Percentiles rank a stretch among this genome's conserved stretches.
Evolutionary conservation across 1,140 invertebrate genomes (phyloP).

Genomic region (Copidosoma floridanum): DNA sequence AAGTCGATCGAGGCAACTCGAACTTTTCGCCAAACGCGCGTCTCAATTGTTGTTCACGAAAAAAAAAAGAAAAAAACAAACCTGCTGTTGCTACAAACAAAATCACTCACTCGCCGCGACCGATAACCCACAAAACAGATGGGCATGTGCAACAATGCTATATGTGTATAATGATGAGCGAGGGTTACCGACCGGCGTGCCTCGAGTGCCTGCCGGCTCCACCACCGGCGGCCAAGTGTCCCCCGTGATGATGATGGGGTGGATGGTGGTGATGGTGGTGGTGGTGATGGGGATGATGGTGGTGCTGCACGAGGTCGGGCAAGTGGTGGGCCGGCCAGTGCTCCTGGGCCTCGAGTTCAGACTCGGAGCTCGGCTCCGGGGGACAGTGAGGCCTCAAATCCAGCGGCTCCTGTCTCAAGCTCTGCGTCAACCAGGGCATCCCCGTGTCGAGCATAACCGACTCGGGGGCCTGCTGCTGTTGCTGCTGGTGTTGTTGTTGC

Average conservation of each 20-base stretch:
- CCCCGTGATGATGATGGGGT: neutral
- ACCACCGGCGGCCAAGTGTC: too few relatives aligned
- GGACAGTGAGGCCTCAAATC: conserved; percentile 74
- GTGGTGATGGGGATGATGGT: too few relatives aligned
- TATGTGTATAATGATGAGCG: neutral
- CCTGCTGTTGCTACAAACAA: too few relatives aligned
- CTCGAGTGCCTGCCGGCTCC: conserved; percentile 38
- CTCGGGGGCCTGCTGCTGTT: conserved; percentile 40
- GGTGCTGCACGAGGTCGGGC: conserved; percentile 30
- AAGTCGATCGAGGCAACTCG: too few relatives aligned
- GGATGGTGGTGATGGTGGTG: conserved; percentile 37
- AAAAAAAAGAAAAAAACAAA: too few relatives aligned
- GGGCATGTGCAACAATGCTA: neutral
- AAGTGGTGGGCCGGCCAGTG: conserved; percentile 39
- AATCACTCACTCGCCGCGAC: too few relatives aligned
- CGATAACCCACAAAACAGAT: too few relatives aligned
- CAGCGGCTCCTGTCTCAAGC: conserved; percentile 71
- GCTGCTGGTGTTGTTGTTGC: conserved; percentile 30
- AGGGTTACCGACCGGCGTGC: conserved; percentile 44
- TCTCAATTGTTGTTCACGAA: too few relatives aligned
- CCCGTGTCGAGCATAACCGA: conserved; percentile 45
- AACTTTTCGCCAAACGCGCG: too few relatives aligned
- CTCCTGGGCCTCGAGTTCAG: conserved; percentile 40
- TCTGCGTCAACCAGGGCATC: conserved; percentile 73
- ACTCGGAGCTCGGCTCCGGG: conserved; percentile 39